These are phyloP conservation scores for Lycocerus yunnanus DNA, from an alignment of 2,888 invertebrate genomes.

Conservation along the genomic window DNA sequence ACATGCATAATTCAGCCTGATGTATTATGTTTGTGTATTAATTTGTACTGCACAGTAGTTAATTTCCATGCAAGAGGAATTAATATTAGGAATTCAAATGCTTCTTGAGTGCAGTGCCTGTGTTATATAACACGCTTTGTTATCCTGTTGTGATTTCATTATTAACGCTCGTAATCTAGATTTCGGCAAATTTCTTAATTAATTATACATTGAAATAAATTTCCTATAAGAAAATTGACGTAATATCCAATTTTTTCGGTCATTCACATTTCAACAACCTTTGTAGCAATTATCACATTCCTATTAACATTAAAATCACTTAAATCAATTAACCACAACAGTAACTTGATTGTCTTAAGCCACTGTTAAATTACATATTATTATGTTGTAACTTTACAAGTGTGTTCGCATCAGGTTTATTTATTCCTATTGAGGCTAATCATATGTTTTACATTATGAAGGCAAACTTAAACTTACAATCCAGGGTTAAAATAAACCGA, in stretches of 20 bases:
- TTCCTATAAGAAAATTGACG: no score
- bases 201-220: no score
- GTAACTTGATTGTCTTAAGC: neutral
- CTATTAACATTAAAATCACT: neutral
- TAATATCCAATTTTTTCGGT: neutral
- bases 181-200: no score
- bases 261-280: neutral
- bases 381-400: neutral
- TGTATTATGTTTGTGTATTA: no score
- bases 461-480: neutral
- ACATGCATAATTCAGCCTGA: no score
- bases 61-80: no score
- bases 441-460: neutral
- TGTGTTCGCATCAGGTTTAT: neutral
- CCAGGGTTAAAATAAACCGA: neutral
- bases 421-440: neutral
- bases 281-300: neutral
- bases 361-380: neutral
- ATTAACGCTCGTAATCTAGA: no score
- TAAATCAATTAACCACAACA: neutral
- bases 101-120: no score
- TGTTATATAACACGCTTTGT: no score
- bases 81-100: no score
- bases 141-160: no score
- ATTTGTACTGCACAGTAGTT: no score